Evolutionary conservation across 2,113 vertebrate species (phyloP), one percentile per base, ranked within the genome.

Genomic region (Zeus faber): DNA sequence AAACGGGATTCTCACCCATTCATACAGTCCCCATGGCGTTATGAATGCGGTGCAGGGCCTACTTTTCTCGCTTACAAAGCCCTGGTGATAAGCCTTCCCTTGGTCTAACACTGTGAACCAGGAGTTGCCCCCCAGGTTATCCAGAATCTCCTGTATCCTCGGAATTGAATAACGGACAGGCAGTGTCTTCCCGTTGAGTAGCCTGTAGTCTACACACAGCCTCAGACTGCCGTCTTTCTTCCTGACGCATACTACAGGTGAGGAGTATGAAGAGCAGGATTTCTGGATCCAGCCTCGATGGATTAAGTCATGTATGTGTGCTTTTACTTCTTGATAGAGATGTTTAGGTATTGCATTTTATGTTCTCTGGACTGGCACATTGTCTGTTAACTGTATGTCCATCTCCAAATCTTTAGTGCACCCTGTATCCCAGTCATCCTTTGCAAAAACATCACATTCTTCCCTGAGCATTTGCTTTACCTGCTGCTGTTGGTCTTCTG

Each of bases 91-190:
- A 9, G 51, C 47, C 29, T 68, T 56, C 0, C 58, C 53, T 10
- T 69, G 58, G 22, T 62, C 53, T 25, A 69, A 23, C 31, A 56
- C 29, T 2, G 40, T 51, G 26, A 68, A 68, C 52, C 31, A 68
- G 13, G 47, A 56, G 16, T 51, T 62, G 1, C 65, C 58, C 26
- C 46, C 26, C 13, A 68, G 41, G 21, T 33, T 51, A 22, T 55
- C 58, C 44, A 62, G 17, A 10, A 69, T 69, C 16, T 62, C 53
- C 18, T 53, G 66, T 20, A 69, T 26, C 14, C 57, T 51, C 6
- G 10, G 51, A 20, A 54, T 44, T 20, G 57, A 50, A 16, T 50
- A 16, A 33, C 31, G 9, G 11, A 57, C 46, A 16, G 55, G 45
- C 4, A 13, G 18, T 13, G 55, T 49, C 20, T 58, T 47, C 24